Conservation (phyloP, 1,140 invertebrate species). For the Cydia strobilella region DNA sequence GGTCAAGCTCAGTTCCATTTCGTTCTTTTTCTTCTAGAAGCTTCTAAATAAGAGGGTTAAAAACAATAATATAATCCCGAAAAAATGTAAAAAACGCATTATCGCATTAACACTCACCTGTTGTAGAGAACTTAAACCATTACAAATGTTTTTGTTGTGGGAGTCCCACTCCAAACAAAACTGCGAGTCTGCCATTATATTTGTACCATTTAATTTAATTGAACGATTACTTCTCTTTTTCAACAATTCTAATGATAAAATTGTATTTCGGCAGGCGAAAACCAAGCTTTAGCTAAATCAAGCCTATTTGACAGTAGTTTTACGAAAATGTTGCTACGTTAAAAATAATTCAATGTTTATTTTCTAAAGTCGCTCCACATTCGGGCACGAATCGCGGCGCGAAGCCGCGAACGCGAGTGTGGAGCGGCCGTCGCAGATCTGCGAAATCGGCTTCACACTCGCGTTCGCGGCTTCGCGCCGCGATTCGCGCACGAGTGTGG, state of each 20-base stretch:
- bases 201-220: background rate
- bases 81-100: background rate
- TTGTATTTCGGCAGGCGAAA: background rate
- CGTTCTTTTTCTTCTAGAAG: background rate
- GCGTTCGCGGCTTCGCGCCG: too few species aligned
- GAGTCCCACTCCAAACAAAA: conserved; percentile 26
- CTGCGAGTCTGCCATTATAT: conserved; percentile 23
- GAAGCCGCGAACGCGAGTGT: too few species aligned
- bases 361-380: too few species aligned
- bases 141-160: conserved; percentile 24
- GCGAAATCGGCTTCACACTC: too few species aligned
- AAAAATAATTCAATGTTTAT: too few species aligned
- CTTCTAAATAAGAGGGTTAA: background rate
- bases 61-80: background rate
- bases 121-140: conserved; percentile 21
- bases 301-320: background rate
- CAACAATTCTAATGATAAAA: background rate
- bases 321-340: too few species aligned
- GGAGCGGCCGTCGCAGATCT: too few species aligned
- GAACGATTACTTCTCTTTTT: background rate
- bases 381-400: too few species aligned
- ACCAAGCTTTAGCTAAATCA: background rate
- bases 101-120: background rate
- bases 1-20: too few species aligned
- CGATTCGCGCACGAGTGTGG: too few species aligned